A percentile compares a stretch with the other conserved stretches of the same genome.
Conservation (phyloP, 1,140 invertebrate species). For the Apis mellifera region Amel_HAv3.1 CM009934.2:6903001-6903500, state of each 20-base stretch:
- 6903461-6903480: neutral
- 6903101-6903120: neutral
- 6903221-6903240: constrained; percentile 32
- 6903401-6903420: too few relatives aligned
- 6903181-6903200: neutral
- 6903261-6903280: constrained; percentile 37
- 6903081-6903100: too few relatives aligned
- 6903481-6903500: too few relatives aligned
- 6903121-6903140: too few relatives aligned
- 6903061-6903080: too few relatives aligned
- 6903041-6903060: too few relatives aligned
- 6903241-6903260: constrained; percentile 39
- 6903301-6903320: constrained; percentile 30
- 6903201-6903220: neutral
- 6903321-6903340: neutral
- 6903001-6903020: too few relatives aligned
- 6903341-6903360: constrained; percentile 16
- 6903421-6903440: neutral
- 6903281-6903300: constrained; percentile 43
- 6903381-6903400: neutral
- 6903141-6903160: neutral
- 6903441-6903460: neutral
- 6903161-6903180: neutral
- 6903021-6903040: too few relatives aligned
- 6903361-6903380: neutral